Percentiles rank a stretch among this genome's conserved stretches.
phyloP scores from a whole-genome alignment of 2,888 invertebrate species.

The Agrilus cyanescens region DNA sequence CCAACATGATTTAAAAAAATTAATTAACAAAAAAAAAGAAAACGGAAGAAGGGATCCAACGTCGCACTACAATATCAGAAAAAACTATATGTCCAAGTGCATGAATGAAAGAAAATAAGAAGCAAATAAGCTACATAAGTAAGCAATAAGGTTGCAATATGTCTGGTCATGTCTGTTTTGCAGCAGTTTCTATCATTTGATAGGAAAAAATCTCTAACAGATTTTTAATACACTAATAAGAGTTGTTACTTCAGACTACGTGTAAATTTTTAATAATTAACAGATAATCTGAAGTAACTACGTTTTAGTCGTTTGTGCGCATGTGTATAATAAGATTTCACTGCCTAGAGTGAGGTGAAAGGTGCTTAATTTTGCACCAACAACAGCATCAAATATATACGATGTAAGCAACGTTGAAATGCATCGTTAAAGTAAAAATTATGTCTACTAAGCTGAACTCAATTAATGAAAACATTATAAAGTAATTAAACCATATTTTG shows the following conservation, averaged over 20 bases:
- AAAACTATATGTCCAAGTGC: conserved; percentile 4
- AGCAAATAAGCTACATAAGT: conserved; percentile 10
- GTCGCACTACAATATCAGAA: conserved; percentile 4
- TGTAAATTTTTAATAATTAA: too few relatives aligned
- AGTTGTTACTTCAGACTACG: not conserved
- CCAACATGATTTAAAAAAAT: conserved; percentile 16
- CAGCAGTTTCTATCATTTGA: conserved; percentile 27
- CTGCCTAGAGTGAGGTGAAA: too few relatives aligned
- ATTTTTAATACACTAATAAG: not conserved
- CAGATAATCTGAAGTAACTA: too few relatives aligned
- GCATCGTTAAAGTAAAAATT: too few relatives aligned
- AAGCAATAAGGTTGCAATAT: conserved; percentile 29
- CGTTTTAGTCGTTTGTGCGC: too few relatives aligned
- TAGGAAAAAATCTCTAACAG: not conserved
- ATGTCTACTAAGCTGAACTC: too few relatives aligned
- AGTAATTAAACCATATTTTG: too few relatives aligned
- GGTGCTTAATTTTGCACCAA: too few relatives aligned
- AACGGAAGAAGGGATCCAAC: conserved; percentile 7
- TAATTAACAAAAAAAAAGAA: conserved; percentile 4
- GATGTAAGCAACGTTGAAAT: too few relatives aligned
- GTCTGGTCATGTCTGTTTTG: conserved; percentile 39
- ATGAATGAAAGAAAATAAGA: conserved; percentile 7
- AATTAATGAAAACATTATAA: too few relatives aligned
- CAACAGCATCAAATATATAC: too few relatives aligned
- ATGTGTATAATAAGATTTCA: too few relatives aligned